Evolutionary conservation across 2,797 vertebrate species (phyloP).

Genomic region (Sebastes dallii): DNA sequence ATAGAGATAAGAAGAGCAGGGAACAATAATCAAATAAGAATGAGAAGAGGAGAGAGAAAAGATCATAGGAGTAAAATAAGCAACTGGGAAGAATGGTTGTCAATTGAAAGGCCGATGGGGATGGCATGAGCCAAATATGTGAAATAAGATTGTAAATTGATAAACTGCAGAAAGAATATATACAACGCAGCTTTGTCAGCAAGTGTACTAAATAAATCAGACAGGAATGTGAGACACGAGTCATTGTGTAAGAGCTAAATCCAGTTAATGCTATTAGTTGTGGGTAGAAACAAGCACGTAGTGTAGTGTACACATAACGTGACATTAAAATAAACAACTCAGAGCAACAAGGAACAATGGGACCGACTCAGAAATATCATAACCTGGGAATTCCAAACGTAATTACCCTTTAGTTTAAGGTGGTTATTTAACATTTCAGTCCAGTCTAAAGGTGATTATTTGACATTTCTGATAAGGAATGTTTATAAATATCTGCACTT

Average conservation of each 20-base stretch:
- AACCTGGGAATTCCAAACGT: neutral
- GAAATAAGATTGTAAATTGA: neutral
- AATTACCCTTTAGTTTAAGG: conserved; percentile 17
- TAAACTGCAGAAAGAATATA: conserved; percentile 5
- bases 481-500: conserved; percentile 4
- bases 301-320: conserved; percentile 14
- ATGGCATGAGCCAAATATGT: neutral
- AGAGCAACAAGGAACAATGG: conserved; percentile 37
- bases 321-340: conserved; percentile 50
- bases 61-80: neutral
- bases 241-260: conserved; percentile 70
- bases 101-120: neutral
- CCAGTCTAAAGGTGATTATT: neutral
- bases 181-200: conserved; percentile 3
- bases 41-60: neutral
- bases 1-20: conserved; percentile 9
- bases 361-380: conserved; percentile 4
- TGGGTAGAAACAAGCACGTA: conserved; percentile 7
- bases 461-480: neutral
- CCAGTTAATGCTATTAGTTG: conserved; percentile 73
- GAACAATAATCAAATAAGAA: neutral
- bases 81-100: neutral
- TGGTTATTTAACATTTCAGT: neutral
- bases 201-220: conserved; percentile 12
- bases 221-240: conserved; percentile 57